Base-by-base conservation (phyloP, 1,140 invertebrate genomes). In the Diabrotica undecimpunctata region DNA sequence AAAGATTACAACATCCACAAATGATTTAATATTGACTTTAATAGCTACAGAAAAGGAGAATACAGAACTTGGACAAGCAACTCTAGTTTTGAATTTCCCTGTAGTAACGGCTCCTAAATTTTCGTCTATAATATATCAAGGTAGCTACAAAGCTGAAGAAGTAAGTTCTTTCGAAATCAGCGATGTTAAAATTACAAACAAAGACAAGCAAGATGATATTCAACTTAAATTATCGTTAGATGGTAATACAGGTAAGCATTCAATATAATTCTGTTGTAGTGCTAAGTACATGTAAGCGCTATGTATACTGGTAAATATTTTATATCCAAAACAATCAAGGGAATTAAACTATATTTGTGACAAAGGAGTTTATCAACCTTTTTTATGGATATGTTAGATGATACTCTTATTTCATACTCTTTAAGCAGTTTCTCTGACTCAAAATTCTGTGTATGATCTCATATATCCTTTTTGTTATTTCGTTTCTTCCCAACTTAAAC, bases 51-150 rank as follows among this genome's bases (percentile, higher is more conserved):
- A 56, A 53, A 50, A 6, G 5, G 62, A 58, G 37, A 51, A 54
- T 9, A 61, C 11, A 7, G 52, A n/a, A 9, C 14, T 69, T 6
- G 67, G 67, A 56, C 63, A 56, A 54, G 36, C 65, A 5, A 65
- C 50, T 56, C 41, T 71, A 9, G 46, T 64, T 11, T 37, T 69
- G 9, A 54, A 60, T 37, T 62, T 71, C 12, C 65, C 65, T 3
- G 25, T 0, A 56, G 39, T 51, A 14, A 46, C 36, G 2, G 39
- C 55, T 52, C 69, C 69, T 0, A 58, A 55, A 66, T 70, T 70
- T 35, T 41, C 57, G 6, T 9, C 61, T 6, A 39, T 62, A 13
- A 37, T 41, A 10, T 70, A 61, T 46, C 54, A 14, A 10, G 68
- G 65, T 12, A 51, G 46, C 5, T 70, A 70, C 13, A 13, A 36